phyloP scores from a whole-genome alignment of 2,797 vertebrate species.

The Poeciliopsis presidionis region DNA sequence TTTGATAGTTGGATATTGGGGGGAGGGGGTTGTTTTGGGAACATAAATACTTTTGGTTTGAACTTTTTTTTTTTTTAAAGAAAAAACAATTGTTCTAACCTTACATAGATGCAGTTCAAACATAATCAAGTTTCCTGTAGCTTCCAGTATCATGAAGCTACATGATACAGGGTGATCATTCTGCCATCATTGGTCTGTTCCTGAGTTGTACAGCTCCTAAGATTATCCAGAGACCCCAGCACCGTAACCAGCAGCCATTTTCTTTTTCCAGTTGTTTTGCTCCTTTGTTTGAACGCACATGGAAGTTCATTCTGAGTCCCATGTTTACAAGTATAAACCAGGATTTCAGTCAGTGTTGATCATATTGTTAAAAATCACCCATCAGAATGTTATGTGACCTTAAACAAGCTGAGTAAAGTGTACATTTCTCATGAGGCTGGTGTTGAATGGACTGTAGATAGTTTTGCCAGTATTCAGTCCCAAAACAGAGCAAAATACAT shows the following conservation, averaged over 20 bases:
- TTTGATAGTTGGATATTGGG: constrained; percentile 27
- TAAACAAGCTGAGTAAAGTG: not conserved
- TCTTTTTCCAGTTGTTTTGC: constrained; percentile 25
- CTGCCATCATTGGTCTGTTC: constrained; percentile 56
- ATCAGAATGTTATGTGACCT: not conserved
- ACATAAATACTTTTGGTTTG: not conserved
- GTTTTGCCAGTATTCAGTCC: not conserved
- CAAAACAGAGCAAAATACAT: not conserved
- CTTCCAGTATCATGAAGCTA: constrained; percentile 77
- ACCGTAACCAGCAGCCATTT: constrained; percentile 11
- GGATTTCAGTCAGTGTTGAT: no score
- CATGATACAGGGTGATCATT: constrained; percentile 55
- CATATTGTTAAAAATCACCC: not conserved
- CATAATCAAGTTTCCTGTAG: constrained; percentile 77
- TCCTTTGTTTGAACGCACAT: constrained; percentile 50
- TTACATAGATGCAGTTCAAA: constrained; percentile 68
- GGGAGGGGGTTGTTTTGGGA: not conserved
- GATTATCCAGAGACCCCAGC: constrained; percentile 62
- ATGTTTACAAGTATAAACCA: not conserved
- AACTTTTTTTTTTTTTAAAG: not conserved
- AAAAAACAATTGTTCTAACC: constrained; percentile 49
- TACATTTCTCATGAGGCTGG: not conserved
- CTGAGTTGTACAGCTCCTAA: constrained; percentile 69
- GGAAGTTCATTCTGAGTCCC: constrained; percentile 12
- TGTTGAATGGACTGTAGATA: not conserved